Evolutionary conservation across 2,797 vertebrate species (phyloP).

Genomic region (Paguma larvata): DNA sequence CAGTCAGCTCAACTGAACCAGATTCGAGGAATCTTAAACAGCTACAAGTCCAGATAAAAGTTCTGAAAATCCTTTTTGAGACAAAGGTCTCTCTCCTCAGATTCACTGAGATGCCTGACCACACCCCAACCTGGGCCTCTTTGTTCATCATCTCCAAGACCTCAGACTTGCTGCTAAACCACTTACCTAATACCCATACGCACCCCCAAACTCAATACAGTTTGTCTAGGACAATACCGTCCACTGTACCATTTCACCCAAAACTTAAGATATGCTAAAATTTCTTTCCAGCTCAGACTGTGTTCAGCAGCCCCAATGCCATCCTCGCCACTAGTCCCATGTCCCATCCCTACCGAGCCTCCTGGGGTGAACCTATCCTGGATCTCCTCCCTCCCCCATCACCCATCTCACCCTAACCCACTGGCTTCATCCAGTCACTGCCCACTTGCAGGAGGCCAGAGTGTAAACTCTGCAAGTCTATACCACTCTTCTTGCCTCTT

Average conservation of each 20-base stretch:
- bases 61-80: constrained; percentile 1
- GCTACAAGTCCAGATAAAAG: background rate
- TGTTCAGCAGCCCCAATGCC: background rate
- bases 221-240: background rate
- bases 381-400: background rate
- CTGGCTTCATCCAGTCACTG: background rate
- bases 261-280: background rate
- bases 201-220: background rate
- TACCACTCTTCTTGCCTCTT: background rate
- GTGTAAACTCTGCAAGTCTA: background rate
- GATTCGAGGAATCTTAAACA: background rate
- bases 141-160: background rate
- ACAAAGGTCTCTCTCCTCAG: background rate
- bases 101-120: background rate
- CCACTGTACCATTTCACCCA: background rate
- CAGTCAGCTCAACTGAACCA: background rate
- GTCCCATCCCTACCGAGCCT: background rate
- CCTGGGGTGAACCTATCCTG: background rate
- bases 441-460: background rate
- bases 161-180: background rate
- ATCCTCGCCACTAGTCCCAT: background rate
- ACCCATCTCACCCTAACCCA: background rate
- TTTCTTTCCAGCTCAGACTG: background rate
- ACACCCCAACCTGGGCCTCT: background rate
- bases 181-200: background rate